Percentiles rank a stretch among this genome's conserved stretches.
phyloP scores from a whole-genome alignment of 2,888 invertebrate species.

The Pristionchus maxplancki region DNA sequence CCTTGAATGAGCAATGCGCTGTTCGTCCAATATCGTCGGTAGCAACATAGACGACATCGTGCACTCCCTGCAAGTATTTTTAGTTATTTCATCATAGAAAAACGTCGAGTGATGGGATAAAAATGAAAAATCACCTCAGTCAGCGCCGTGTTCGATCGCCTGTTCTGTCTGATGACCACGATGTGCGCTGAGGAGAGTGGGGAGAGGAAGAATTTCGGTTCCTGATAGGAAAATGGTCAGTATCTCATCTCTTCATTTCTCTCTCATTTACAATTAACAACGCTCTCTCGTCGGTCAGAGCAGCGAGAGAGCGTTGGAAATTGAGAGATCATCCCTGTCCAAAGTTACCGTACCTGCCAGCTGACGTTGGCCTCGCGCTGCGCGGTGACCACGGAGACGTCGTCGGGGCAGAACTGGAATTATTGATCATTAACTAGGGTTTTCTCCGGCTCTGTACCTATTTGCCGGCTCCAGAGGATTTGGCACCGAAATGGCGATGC shows the following conservation, averaged over 20 bases:
- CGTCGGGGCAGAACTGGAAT: slow-evolving; percentile 86
- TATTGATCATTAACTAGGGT: not conserved
- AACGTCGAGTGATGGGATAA: no score
- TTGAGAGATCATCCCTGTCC: no score
- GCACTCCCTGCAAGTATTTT: not conserved
- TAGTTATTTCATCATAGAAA: no score
- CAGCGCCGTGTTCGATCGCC: not conserved
- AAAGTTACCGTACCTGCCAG: slow-evolving; percentile 70
- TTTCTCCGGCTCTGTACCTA: no score
- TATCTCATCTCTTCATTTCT: no score
- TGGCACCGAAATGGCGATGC: not conserved
- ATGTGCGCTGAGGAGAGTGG: slow-evolving; percentile 32
- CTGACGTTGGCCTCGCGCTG: slow-evolving; percentile 73
- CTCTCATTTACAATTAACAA: no score
- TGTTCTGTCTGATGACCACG: slow-evolving; percentile 47
- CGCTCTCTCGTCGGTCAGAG: no score
- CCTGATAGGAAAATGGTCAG: not conserved
- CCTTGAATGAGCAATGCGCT: slow-evolving; percentile 75
- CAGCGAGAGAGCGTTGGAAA: no score
- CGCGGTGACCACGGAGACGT: slow-evolving; percentile 93
- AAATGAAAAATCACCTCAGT: not conserved
- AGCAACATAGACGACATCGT: slow-evolving; percentile 74
- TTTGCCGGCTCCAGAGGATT: no score
- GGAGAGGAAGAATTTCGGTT: slow-evolving; percentile 33
- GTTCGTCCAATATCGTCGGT: slow-evolving; percentile 72